Evolutionary conservation across 92 coral and sea anemone species (phyloP).

Genomic region (Desmophyllum pertusum): DNA sequence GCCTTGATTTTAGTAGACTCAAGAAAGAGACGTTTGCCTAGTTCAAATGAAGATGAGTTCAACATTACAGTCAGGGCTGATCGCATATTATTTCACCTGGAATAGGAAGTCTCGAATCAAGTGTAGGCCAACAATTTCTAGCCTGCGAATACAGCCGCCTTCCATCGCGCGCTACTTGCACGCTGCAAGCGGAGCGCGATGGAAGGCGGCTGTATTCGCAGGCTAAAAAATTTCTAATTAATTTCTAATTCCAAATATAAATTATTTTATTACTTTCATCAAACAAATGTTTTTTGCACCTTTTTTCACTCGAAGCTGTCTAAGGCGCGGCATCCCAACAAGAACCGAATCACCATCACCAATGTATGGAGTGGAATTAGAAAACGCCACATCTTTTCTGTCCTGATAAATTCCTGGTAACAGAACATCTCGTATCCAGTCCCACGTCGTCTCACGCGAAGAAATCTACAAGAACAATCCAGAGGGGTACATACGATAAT

Average conservation of each 20-base stretch:
- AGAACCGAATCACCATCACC: constrained; percentile 65
- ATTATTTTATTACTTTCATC: background rate
- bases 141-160: too few species aligned
- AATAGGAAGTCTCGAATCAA: too few species aligned
- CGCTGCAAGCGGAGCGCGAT: too few species aligned
- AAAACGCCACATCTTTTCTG: constrained; percentile 28
- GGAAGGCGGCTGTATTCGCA: too few species aligned
- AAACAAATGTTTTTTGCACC: constrained; percentile 37
- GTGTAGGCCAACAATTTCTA: too few species aligned
- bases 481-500: background rate
- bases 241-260: background rate
- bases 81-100: too few species aligned
- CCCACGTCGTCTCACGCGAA: constrained; percentile 45
- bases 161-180: too few species aligned
- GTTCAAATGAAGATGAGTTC: too few species aligned
- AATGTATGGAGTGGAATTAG: constrained; percentile 37
- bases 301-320: constrained; percentile 62
- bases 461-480: constrained; percentile 33
- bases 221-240: too few species aligned
- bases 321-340: constrained; percentile 73
- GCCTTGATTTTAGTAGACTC: too few species aligned
- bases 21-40: too few species aligned
- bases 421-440: constrained; percentile 63
- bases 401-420: constrained; percentile 68
- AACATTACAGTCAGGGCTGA: too few species aligned